Percentiles rank a stretch among this genome's conserved stretches.
Evolutionary conservation across 2,113 vertebrate genomes (phyloP).

Genomic region (Dasyprocta punctata): DNA sequence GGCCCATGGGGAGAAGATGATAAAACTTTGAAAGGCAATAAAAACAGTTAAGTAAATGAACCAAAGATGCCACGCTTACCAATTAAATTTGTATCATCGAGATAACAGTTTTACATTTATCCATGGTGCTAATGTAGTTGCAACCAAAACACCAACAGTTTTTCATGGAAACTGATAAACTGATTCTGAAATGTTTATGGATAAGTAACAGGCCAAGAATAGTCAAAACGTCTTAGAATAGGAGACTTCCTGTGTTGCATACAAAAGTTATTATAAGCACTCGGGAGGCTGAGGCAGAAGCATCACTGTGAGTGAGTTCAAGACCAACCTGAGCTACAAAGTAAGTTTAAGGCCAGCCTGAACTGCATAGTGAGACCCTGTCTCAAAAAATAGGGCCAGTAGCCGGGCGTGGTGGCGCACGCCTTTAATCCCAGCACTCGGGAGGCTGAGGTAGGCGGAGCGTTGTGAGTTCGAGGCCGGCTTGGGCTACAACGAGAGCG

Average conservation of each 20-base stretch:
- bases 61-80: neutral
- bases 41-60: neutral
- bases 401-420: too few species aligned
- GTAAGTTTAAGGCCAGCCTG: neutral
- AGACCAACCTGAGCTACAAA: neutral
- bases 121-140: neutral
- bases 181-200: neutral
- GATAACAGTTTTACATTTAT: neutral
- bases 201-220: neutral
- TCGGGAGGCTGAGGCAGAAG: neutral
- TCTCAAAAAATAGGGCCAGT: too few species aligned
- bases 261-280: neutral
- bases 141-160: neutral
- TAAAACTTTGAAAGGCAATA: neutral
- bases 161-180: neutral
- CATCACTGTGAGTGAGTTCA: too few species aligned
- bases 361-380: too few species aligned
- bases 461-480: neutral
- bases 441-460: neutral
- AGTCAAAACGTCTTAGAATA: neutral
- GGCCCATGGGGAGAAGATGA: neutral
- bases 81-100: neutral
- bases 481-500: neutral
- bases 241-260: neutral
- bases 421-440: too few species aligned